A percentile compares a stretch with the other conserved stretches of the same genome.
Conservation (phyloP, 2,113 vertebrate species). For the Pseudopodoces humilis region DNA sequence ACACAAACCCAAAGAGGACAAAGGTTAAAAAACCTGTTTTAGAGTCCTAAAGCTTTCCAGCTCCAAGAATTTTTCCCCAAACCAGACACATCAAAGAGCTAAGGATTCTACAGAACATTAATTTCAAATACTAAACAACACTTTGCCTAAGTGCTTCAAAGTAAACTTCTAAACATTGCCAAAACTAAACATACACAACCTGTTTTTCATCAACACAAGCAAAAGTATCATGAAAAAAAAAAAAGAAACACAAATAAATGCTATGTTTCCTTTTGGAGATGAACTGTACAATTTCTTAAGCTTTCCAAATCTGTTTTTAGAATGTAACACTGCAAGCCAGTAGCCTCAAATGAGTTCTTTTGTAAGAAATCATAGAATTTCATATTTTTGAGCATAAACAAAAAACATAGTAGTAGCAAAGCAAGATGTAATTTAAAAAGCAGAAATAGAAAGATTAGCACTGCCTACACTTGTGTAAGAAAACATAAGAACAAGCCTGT, state of each 20-base stretch:
- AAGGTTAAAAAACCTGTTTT: neutral
- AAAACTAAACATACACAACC: neutral
- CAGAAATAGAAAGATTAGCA: neutral
- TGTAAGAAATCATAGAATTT: neutral
- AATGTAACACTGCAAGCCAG: neutral
- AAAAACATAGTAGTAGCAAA: neutral
- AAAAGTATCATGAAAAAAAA: neutral
- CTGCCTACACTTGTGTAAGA: neutral
- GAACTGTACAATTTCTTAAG: neutral
- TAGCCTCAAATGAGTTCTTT: neutral
- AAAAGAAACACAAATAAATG: neutral
- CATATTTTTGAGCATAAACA: neutral
- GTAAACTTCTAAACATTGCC: neutral
- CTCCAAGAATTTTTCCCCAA: neutral
- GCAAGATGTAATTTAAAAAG: neutral
- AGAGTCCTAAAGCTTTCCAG: neutral
- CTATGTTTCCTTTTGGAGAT: neutral
- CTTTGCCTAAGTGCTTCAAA: neutral
- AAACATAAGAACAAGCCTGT: neutral
- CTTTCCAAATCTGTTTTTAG: neutral
- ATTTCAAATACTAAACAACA: neutral
- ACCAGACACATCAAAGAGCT: neutral
- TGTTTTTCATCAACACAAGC: neutral
- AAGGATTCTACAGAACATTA: neutral
- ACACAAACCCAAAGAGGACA: neutral